These are phyloP conservation scores for Rhincodon typus DNA, from an alignment of 2,797 vertebrate species.

Conservation along the genomic window DNA sequence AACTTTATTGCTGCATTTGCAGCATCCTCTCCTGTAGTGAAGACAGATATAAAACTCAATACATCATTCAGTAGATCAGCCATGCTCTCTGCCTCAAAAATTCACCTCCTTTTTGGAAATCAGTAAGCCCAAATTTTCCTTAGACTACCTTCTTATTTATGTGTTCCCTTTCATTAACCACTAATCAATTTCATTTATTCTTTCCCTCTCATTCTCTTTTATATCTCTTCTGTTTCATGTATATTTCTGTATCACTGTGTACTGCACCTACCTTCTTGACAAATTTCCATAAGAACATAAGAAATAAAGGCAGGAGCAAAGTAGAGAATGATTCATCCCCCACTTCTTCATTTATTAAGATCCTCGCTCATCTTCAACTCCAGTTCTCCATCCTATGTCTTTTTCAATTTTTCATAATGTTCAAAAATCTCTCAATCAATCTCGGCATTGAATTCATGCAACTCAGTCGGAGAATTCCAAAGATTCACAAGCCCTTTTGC, in stretches of 20 bases:
- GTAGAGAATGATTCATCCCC: background rate
- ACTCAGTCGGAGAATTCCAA: background rate
- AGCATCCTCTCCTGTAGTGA: too few relatives aligned
- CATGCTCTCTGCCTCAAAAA: background rate
- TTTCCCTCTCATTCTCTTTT: background rate
- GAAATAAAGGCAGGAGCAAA: background rate
- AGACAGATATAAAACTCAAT: too few relatives aligned
- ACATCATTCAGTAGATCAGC: too few relatives aligned
- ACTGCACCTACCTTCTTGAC: background rate
- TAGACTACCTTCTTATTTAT: background rate
- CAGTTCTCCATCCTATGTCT: background rate
- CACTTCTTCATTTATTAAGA: background rate
- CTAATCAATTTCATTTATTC: background rate
- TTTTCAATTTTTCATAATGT: background rate
- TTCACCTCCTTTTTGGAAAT: background rate
- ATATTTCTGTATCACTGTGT: background rate
- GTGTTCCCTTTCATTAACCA: background rate
- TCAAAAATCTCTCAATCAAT: background rate
- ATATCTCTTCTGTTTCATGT: background rate
- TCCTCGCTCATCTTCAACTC: background rate
- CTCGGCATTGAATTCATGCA: background rate
- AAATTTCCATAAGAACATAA: background rate
- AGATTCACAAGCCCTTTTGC: background rate
- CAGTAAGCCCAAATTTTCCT: background rate
- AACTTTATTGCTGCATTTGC: too few relatives aligned